Base-by-base conservation (phyloP, 2,888 invertebrate genomes). In the Lasioglossum figueresi region DNA sequence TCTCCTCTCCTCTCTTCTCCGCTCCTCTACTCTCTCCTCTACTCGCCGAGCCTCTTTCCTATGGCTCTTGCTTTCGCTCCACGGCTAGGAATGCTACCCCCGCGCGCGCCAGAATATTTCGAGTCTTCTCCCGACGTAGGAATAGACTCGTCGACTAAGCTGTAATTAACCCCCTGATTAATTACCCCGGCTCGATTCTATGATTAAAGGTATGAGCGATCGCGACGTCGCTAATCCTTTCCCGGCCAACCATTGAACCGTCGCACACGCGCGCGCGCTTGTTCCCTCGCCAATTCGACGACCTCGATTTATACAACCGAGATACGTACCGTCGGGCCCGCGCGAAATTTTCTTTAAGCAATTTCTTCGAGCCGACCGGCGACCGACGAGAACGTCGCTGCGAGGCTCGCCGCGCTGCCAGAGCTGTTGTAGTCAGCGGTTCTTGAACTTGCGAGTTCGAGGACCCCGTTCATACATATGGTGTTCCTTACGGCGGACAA, bases 111-210 rank as follows among this genome's bases (percentile, higher is more conserved):
- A 76, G 85, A 87, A 91, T 89, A 91, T 91, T 91, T 91, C 89
- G 86, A 83, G 79, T 87, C 75, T 78, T 84, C 80, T 83, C 79
- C 63, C 80, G 84, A 85, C 72, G 82, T 76, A 84, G 76, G 79
- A 79, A 86, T 89, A 90, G 88, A 87, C 84, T 87, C 88, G 83
- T 79, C 90, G 88, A 83, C 86, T 82, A 79, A 87, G 77, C 83
- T 83, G 81, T 88, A 88, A 88, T 89, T 88, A 88, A 88, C 89
- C 82, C 76, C 76, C 79, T 83, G 91, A 91, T 91, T 89, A 88
- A 87, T 91, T 87, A 85, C 81, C 85, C 66, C 40, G 70, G 66
- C 85, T 59, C 79, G 76, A 63, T 84, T 84, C 79, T 80, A 79
- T 75, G 76, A 85, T 79, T 73, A 82, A 73, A 66, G 74, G 81